A percentile compares a stretch with the other conserved stretches of the same genome.
phyloP scores from a whole-genome alignment of 2,888 invertebrate species.

The Mythimna lalbum region DNA sequence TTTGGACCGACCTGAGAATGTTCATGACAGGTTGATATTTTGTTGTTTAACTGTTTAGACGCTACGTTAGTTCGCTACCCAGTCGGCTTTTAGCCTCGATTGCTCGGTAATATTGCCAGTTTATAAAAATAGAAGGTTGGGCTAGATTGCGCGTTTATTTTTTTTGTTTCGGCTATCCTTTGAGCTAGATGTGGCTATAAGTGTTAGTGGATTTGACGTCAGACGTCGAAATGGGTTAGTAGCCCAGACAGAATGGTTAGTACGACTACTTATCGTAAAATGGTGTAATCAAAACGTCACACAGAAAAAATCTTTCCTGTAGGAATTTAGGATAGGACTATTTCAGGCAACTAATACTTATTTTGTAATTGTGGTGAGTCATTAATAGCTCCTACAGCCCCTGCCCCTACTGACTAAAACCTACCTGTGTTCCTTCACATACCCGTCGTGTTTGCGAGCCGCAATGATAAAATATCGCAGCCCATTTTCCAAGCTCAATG shows the following conservation, averaged over 20 bases:
- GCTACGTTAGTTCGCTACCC: conserved; percentile 47
- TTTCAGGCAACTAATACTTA: neutral
- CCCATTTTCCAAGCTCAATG: neutral
- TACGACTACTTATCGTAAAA: neutral
- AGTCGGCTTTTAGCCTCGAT: conserved; percentile 39
- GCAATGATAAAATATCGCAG: too few species aligned
- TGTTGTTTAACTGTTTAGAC: conserved; percentile 57
- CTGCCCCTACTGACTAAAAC: too few species aligned
- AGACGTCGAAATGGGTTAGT: conserved; percentile 23
- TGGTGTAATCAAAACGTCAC: neutral
- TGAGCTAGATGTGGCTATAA: conserved; percentile 13
- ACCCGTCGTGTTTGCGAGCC: too few species aligned
- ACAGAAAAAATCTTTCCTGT: neutral
- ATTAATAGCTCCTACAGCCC: too few species aligned
- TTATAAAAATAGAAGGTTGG: conserved; percentile 19
- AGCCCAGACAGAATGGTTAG: neutral
- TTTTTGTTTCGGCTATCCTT: conserved; percentile 22
- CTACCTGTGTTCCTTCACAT: too few species aligned
- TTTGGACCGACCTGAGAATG: conserved; percentile 57
- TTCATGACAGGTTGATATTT: conserved; percentile 67
- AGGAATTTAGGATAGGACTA: neutral
- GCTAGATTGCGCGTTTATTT: conserved; percentile 38
- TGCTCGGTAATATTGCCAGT: conserved; percentile 31
- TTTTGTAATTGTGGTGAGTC: too few species aligned
- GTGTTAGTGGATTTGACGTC: neutral